Evolutionary conservation across 2,888 invertebrate genomes (phyloP).

Genomic region (Empis stercorea): DNA sequence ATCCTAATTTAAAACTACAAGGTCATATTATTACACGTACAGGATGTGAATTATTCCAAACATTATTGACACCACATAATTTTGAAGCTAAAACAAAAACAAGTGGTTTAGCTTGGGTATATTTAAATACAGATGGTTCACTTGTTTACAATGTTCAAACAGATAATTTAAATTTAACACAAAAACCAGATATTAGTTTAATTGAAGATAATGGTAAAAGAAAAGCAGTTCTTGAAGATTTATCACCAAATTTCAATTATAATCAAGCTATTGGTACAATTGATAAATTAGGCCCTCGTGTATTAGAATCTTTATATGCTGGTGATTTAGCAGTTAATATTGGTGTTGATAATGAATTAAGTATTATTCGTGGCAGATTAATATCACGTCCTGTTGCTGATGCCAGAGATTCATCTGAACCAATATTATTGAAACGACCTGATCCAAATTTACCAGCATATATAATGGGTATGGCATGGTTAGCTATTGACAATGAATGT

Average conservation of each 20-base stretch:
- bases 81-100: slow-evolving; percentile 35
- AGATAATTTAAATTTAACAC: slow-evolving; percentile 45
- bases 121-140: slow-evolving; percentile 63
- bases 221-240: slow-evolving; percentile 59
- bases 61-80: slow-evolving; percentile 46
- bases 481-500: slow-evolving; percentile 66
- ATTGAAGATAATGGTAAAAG: slow-evolving; percentile 60
- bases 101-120: slow-evolving; percentile 66
- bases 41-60: slow-evolving; percentile 70
- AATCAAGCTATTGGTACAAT: slow-evolving; percentile 59
- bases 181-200: slow-evolving; percentile 53
- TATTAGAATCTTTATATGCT: slow-evolving; percentile 69
- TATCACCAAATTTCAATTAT: slow-evolving; percentile 47
- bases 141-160: slow-evolving; percentile 64
- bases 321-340: slow-evolving; percentile 71
- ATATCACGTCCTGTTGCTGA: slow-evolving; percentile 58
- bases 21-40: slow-evolving; percentile 62
- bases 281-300: slow-evolving; percentile 63
- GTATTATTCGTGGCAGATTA: slow-evolving; percentile 54
- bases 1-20: slow-evolving; percentile 49
- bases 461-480: slow-evolving; percentile 65
- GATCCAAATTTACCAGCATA: slow-evolving; percentile 41
- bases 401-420: slow-evolving; percentile 55
- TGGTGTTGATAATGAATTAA: slow-evolving; percentile 43
- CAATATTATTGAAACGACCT: slow-evolving; percentile 49